Base-by-base conservation (phyloP, 2,113 vertebrate species). In the Hypocryptadius cinnamomeus region DNA sequence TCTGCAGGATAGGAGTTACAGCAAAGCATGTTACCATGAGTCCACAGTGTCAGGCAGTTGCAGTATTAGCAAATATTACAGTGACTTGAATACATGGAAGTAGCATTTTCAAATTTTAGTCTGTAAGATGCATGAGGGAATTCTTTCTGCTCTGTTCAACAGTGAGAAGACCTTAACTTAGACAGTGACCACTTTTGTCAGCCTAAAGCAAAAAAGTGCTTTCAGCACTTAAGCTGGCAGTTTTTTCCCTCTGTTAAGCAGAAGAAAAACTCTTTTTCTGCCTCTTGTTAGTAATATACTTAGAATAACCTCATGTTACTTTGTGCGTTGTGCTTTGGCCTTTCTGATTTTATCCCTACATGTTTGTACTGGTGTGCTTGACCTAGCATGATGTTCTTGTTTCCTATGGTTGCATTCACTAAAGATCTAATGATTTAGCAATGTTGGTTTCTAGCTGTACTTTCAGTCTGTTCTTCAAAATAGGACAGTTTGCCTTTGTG, bases 401-500 rank as follows among this genome's bases (percentile, higher is more conserved):
- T 95, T 90, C 96, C 96, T 86, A 90, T 88, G 88, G 87, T 74
- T 88, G 42, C 72, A 50, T 92, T 94, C 56, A 63, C 54, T 66
- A 40, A 59, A 90, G 82, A 83, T 86, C 79, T 84, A 92, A 88
- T 78, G 85, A 85, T 88, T 83, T 91, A 93, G 87, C 82, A 70
- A 40, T 70, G 72, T 54, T 90, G 56, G 30, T 92, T 76, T 80
- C 64, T 94, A 95, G 90, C 68, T 96, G 76, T 92, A 85, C 90
- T 94, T 95, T 57, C 60, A 95, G 68, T 56, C 56, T 66, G 39
- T 95, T 94, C 85, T 96, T 94, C 90, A 96, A 93, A 94, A 94
- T 19, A 84, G 72, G 94, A 96, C 93, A 96, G 79, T 92, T 96
- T 92, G 88, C 60, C 60, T 96, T 95, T 94, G 68, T 90, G 72